These are phyloP conservation scores for Sebastes minor DNA, from an alignment of 2,797 vertebrate species.

Conservation along the genomic window DNA sequence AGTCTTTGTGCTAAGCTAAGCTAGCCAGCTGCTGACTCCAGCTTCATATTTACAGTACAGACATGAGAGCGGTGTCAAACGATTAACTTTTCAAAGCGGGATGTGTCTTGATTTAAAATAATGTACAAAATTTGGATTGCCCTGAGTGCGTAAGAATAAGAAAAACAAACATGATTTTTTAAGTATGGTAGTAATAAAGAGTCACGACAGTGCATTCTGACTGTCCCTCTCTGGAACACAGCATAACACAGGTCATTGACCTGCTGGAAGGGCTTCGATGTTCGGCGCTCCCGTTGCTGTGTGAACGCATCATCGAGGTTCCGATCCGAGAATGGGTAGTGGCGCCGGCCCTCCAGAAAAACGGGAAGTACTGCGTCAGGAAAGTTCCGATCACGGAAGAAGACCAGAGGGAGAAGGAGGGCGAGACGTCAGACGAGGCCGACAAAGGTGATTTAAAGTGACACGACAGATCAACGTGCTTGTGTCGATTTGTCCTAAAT, in stretches of 20 bases:
- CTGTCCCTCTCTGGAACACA: slow-evolving; percentile 38
- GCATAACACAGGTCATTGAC: slow-evolving; percentile 91
- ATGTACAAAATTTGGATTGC: background rate
- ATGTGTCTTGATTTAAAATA: background rate
- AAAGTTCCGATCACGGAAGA: slow-evolving; percentile 49
- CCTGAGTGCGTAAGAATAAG: background rate
- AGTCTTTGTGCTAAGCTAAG: background rate
- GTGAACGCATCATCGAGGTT: slow-evolving; percentile 88
- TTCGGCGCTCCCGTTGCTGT: slow-evolving; percentile 81
- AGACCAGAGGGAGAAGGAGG: slow-evolving; percentile 48
- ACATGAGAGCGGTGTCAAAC: background rate
- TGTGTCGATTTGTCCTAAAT: background rate
- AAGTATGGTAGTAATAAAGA: background rate
- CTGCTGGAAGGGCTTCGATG: slow-evolving; percentile 87
- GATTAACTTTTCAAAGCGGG: background rate
- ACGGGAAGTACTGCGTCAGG: slow-evolving; percentile 71
- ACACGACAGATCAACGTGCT: accelerated
- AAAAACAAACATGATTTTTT: background rate
- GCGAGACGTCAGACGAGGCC: slow-evolving; percentile 46
- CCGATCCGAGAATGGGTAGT: slow-evolving; percentile 88
- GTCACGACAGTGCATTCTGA: background rate
- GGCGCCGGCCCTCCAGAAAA: slow-evolving; percentile 83
- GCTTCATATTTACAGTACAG: no score
- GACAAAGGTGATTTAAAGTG: slow-evolving; percentile 57
- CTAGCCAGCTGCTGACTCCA: background rate